Conservation (phyloP, 2,888 invertebrate genomes). For the Neoitamus cyanurus region DNA sequence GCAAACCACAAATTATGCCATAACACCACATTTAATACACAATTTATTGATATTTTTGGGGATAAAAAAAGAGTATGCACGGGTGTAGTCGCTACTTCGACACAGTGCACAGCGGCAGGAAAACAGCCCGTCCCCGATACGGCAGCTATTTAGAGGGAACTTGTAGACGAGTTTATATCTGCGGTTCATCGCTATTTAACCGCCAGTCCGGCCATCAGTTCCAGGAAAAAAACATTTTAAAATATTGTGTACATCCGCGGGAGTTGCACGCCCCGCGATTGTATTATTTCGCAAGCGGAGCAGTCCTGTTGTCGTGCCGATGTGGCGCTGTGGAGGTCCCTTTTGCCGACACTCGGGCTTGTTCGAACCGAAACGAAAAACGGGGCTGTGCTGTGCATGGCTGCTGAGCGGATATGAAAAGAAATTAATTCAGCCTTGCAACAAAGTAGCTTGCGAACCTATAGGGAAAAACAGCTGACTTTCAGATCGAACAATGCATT, state of each 20-base stretch:
- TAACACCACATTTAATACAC: slow-evolving; percentile 51
- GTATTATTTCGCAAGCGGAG: neutral
- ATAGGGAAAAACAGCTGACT: neutral
- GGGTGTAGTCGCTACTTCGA: neutral
- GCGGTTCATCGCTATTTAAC: slow-evolving; percentile 39
- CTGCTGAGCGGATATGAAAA: neutral
- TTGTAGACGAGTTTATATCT: slow-evolving; percentile 43
- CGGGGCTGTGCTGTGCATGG: neutral
- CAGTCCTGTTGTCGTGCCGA: neutral
- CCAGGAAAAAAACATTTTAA: slow-evolving; percentile 2
- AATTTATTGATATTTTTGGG: slow-evolving; percentile 50
- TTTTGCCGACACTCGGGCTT: neutral
- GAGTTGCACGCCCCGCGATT: neutral
- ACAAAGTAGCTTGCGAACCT: neutral
- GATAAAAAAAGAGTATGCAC: neutral
- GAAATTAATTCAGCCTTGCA: neutral
- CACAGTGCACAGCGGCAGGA: slow-evolving; percentile 3
- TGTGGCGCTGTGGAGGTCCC: neutral
- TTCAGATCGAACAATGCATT: neutral
- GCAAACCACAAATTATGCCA: slow-evolving; percentile 50
- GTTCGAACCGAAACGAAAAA: neutral
- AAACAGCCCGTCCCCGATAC: neutral
- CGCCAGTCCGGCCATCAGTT: slow-evolving; percentile 23
- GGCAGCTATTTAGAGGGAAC: slow-evolving; percentile 10
- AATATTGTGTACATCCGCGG: neutral